A percentile compares a stretch with the other conserved stretches of the same genome.
Conservation (phyloP, 2,888 invertebrate genomes). For the Agelastica alni region DNA sequence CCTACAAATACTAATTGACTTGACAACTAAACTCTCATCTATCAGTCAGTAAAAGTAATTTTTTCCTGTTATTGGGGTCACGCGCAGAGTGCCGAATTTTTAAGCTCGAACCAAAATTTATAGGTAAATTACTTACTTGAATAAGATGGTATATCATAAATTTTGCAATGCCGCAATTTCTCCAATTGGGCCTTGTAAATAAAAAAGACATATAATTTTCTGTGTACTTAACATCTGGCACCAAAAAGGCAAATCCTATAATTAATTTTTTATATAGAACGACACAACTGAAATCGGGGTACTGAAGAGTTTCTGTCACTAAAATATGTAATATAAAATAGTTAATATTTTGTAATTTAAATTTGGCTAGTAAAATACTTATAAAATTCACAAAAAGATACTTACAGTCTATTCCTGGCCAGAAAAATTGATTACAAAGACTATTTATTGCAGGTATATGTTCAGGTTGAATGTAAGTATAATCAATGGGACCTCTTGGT, state of each 20-base stretch:
- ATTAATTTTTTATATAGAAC: constrained; percentile 81
- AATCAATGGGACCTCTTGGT: constrained; percentile 71
- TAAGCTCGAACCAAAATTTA: neutral
- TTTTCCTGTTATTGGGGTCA: too few species aligned
- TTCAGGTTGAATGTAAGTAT: constrained; percentile 84
- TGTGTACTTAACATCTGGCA: constrained; percentile 79
- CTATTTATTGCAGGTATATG: constrained; percentile 88
- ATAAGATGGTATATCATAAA: constrained; percentile 93
- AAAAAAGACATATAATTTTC: constrained; percentile 92
- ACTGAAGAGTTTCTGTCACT: constrained; percentile 88
- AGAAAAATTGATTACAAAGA: constrained; percentile 82
- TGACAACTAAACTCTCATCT: too few species aligned
- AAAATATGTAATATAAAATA: too few species aligned
- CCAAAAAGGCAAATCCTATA: constrained; percentile 88
- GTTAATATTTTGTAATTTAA: too few species aligned
- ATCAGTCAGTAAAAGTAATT: too few species aligned
- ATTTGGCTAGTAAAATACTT: too few species aligned
- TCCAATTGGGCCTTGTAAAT: constrained; percentile 87
- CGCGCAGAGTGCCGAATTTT: too few species aligned
- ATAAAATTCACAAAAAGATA: constrained; percentile 33
- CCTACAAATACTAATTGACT: too few species aligned
- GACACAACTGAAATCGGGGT: constrained; percentile 92
- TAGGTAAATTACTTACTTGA: constrained; percentile 62
- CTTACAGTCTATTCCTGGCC: constrained; percentile 92
- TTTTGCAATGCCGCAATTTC: constrained; percentile 77